Evolutionary conservation across 2,797 vertebrate species (phyloP).

Genomic region (Echiichthys vipera): DNA sequence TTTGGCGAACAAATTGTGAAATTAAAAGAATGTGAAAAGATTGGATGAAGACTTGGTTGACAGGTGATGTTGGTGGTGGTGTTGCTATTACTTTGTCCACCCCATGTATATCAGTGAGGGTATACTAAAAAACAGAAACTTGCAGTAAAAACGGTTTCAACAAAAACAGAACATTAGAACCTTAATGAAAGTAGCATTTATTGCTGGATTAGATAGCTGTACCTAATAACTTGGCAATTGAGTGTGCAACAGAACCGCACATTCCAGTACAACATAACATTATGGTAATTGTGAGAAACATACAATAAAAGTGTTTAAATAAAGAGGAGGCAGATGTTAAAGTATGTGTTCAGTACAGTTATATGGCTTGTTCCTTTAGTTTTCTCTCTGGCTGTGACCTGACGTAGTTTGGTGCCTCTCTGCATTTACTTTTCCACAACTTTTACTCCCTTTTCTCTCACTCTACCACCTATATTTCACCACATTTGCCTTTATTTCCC

Average conservation of each 20-base stretch:
- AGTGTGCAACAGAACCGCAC: not conserved
- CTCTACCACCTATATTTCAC: not conserved
- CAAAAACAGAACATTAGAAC: not conserved
- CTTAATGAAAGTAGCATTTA: not conserved
- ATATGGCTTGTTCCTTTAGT: slow-evolving; percentile 9
- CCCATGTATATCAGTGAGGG: not conserved
- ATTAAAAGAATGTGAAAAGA: not conserved
- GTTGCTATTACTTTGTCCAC: not conserved
- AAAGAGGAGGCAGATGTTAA: not conserved
- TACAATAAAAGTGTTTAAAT: not conserved
- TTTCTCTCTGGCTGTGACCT: slow-evolving; percentile 20
- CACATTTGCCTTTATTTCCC: slow-evolving; percentile 12
- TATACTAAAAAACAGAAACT: not conserved
- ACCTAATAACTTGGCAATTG: not conserved
- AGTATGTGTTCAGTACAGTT: not conserved
- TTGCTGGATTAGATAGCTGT: not conserved
- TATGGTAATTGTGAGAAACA: not conserved
- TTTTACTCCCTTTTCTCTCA: not conserved
- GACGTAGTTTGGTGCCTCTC: slow-evolving; percentile 11
- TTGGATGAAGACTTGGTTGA: not conserved
- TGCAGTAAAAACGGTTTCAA: not conserved
- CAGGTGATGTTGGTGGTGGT: no score
- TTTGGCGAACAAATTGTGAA: not conserved
- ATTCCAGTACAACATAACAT: not conserved
- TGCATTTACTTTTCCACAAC: slow-evolving; percentile 3